Conservation (phyloP, 2,888 invertebrate genomes). For the Crossocerus cetratus region DNA sequence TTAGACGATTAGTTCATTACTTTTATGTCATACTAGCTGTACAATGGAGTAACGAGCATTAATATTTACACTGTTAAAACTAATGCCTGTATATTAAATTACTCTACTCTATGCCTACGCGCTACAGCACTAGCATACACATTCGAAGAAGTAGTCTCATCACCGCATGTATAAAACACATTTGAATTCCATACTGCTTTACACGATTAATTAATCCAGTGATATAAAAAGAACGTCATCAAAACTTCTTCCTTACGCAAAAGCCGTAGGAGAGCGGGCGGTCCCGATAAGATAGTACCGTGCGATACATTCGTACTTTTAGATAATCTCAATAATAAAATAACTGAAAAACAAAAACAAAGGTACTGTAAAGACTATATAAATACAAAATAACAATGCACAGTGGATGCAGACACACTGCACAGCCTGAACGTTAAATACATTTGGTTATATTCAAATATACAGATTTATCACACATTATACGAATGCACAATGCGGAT, state of each 20-base stretch:
- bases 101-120: slow-evolving; percentile 7
- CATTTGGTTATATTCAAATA: slow-evolving; percentile 21
- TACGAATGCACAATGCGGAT: neutral
- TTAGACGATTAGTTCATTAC: slow-evolving; percentile 19
- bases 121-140: slow-evolving; percentile 3
- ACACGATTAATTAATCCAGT: neutral
- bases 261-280: neutral
- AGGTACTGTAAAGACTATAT: slow-evolving; percentile 14
- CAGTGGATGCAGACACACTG: slow-evolving; percentile 7
- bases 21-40: slow-evolving; percentile 34
- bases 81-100: slow-evolving; percentile 31
- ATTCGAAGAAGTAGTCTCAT: slow-evolving; percentile 19
- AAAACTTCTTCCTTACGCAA: slow-evolving; percentile 2
- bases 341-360: slow-evolving; percentile 12
- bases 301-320: neutral
- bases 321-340: slow-evolving; percentile 5
- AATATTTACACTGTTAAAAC: slow-evolving; percentile 47
- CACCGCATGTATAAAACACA: slow-evolving; percentile 21
- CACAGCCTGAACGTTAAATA: slow-evolving; percentile 23
- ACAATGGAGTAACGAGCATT: slow-evolving; percentile 42
- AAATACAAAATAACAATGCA: slow-evolving; percentile 32
- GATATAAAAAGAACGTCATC: neutral
- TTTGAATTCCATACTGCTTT: slow-evolving; percentile 14
- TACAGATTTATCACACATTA: slow-evolving; percentile 13
- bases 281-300: neutral